Percentiles rank a stretch among this genome's conserved stretches.
Conservation (phyloP, 2,888 invertebrate genomes). For the Harmothoe impar region DNA sequence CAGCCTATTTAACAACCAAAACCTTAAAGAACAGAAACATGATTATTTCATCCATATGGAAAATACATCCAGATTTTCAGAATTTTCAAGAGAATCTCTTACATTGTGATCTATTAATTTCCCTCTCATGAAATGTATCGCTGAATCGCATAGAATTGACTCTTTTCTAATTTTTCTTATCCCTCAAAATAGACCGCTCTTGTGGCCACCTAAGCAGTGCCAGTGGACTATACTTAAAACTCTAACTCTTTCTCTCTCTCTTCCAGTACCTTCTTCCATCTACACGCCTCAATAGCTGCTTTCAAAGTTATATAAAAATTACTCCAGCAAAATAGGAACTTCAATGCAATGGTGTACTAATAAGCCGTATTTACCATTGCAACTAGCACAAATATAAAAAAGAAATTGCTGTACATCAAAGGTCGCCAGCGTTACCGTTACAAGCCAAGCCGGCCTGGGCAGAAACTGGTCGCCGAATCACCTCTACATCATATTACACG, state of each 20-base stretch:
- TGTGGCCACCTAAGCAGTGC: conserved; percentile 15
- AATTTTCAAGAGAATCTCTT: background rate
- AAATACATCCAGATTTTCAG: background rate
- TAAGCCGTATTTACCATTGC: conserved; percentile 60
- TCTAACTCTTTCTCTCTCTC: background rate
- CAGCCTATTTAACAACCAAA: too few relatives aligned
- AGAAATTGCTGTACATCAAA: conserved; percentile 38
- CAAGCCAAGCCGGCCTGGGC: conserved; percentile 21
- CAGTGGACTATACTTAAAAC: background rate
- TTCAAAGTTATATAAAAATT: conserved; percentile 57
- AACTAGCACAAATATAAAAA: conserved; percentile 61
- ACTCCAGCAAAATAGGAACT: conserved; percentile 62
- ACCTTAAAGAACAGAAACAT: too few relatives aligned
- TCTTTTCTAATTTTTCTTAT: background rate
- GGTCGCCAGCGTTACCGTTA: background rate
- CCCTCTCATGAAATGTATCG: background rate
- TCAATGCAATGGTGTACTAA: conserved; percentile 59
- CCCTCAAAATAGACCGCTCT: conserved; percentile 31
- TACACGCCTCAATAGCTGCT: conserved; percentile 59
- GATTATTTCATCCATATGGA: too few relatives aligned
- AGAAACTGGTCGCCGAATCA: background rate
- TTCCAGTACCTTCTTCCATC: conserved; percentile 9
- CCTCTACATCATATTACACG: background rate
- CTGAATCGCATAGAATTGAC: conserved; percentile 15
- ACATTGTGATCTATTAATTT: background rate